Base-by-base conservation (phyloP, 2,888 invertebrate genomes). In the Eristalinus aeneus region DNA sequence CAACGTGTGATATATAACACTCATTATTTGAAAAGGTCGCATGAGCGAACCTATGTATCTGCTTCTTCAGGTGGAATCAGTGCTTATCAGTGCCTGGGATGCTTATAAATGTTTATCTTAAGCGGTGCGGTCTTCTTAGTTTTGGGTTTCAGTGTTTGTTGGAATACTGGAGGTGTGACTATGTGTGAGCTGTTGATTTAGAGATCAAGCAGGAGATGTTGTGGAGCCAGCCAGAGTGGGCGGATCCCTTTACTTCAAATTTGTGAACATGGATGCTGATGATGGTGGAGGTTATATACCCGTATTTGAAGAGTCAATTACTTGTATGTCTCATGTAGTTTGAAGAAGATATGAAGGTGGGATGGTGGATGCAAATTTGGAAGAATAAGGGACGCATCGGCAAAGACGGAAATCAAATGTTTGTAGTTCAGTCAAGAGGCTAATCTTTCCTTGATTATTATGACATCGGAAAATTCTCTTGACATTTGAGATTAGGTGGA, bases 11-110 rank as follows among this genome's bases (percentile, higher is more conserved):
- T 82, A 83, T 68, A 68, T 79, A 84, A 56, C 83, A 83, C 83
- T 72, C 20, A 39, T 74, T 80, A 77, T 86, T 82, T 82, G 82
- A 86, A 81, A 86, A 86, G 86, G 82, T 86, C 86, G 68, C 72
- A 54, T 60, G 69, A 46, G 32, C 39, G 39, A 64, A 46, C 39
- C 46, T 34, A 54, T 65, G 69, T 34, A 54, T 65, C 65, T 84
- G 61, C 32, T 75, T 58, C 12, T 12, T 60, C 61, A 64, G 77
- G 77, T 69, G 69, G 73, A 67, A 78, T 71, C 71, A 64, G 63
- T 84, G 76, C 83, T 82, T 82, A 77, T 83, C 81, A 86, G 76
- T 68, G 73, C 63, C 53, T 72, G 27, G 20, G 73, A 77, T 77
- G 76, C 73, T 71, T 68, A 67, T 78, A 74, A 74, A 78, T 73